A percentile compares a stretch with the other conserved stretches of the same genome.
phyloP scores from a whole-genome alignment of 2,113 vertebrate genomes.

The Rhea americana region DNA sequence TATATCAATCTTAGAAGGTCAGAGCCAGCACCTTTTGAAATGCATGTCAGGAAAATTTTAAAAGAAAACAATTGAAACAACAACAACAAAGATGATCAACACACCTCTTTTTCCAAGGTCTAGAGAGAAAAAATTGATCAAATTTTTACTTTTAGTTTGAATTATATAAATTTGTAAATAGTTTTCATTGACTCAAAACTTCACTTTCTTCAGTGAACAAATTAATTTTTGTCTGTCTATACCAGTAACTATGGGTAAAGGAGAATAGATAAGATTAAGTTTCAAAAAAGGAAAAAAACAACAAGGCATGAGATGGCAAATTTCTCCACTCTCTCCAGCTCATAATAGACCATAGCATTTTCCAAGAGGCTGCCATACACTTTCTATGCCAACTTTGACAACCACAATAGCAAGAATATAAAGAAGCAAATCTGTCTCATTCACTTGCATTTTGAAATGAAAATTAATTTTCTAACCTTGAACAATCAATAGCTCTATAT shows the following conservation, averaged over 20 bases:
- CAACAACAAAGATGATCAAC: not conserved
- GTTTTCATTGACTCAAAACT: not conserved
- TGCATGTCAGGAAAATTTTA: not conserved
- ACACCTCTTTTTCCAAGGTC: not conserved
- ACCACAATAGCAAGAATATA: not conserved
- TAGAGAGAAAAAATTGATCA: not conserved
- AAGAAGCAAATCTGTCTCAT: not conserved
- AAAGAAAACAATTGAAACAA: not conserved
- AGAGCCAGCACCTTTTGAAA: not conserved
- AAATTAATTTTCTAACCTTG: not conserved
- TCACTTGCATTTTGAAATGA: conserved; percentile 4
- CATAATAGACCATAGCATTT: not conserved
- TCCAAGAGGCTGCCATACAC: not conserved
- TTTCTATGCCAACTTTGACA: not conserved
- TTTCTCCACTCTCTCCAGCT: not conserved
- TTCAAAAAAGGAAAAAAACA: not conserved
- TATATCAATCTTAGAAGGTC: not conserved
- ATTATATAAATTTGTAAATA: not conserved
- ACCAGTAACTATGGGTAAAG: not conserved
- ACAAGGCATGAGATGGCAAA: not conserved
- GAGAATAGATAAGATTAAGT: not conserved
- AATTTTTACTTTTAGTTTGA: conserved; percentile 3
- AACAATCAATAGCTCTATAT: not conserved
- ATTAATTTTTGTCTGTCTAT: not conserved
- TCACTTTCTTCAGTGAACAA: not conserved